Conservation (phyloP, 2,113 vertebrate species). For the Laticauda laticaudata region DNA sequence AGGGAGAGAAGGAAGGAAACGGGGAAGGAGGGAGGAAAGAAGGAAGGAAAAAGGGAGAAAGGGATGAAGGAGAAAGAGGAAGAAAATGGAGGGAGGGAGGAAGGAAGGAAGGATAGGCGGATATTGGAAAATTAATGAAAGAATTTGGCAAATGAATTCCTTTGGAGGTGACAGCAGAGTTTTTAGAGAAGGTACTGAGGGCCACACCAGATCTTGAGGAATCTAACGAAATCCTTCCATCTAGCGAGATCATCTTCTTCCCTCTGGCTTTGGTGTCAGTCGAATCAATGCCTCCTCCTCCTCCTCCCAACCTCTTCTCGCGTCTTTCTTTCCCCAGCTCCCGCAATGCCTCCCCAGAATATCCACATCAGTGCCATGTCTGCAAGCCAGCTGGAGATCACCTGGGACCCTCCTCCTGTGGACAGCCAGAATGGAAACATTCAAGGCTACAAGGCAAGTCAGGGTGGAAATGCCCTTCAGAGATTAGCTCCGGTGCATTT, state of each 20-base stretch:
- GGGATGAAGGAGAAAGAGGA: too few relatives aligned
- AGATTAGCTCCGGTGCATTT: background rate
- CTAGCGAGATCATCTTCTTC: background rate
- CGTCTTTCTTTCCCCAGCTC: slow-evolving; percentile 72
- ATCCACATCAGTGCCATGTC: slow-evolving; percentile 81
- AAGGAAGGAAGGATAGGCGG: background rate
- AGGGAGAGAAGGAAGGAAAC: too few relatives aligned
- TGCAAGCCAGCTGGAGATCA: slow-evolving; percentile 87
- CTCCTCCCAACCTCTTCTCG: background rate
- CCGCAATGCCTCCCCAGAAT: slow-evolving; percentile 87
- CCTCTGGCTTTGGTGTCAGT: background rate
- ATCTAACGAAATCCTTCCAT: background rate
- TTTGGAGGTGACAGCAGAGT: background rate
- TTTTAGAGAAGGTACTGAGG: background rate
- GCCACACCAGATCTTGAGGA: background rate
- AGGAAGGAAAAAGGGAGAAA: too few relatives aligned
- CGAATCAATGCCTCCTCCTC: slow-evolving; percentile 21
- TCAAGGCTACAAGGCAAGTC: slow-evolving; percentile 94
- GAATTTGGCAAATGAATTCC: background rate
- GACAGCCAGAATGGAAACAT: slow-evolving; percentile 95
- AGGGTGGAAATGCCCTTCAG: background rate
- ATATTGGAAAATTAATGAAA: background rate
- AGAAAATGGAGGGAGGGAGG: too few relatives aligned
- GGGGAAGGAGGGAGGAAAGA: too few relatives aligned
- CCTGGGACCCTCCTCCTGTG: slow-evolving; percentile 86